Base-by-base conservation (phyloP, 2,797 vertebrate species). In the Megaceryle alcyon region DNA sequence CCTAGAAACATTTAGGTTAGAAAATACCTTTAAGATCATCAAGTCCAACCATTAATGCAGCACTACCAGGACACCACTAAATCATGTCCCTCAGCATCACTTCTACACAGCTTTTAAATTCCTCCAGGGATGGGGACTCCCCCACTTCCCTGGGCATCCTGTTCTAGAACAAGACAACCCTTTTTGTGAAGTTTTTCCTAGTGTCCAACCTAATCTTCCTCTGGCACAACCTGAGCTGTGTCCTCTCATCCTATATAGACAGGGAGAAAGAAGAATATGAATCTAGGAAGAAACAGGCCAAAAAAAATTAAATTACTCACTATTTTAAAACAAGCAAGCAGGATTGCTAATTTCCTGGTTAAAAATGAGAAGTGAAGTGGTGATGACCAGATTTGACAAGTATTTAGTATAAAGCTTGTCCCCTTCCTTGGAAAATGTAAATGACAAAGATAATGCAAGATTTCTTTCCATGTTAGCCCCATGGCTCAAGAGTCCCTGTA, bases 391-490 rank as follows among this genome's bases (percentile, higher is more conserved):
- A 21, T 82, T 72, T 61, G 51, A 29, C 14, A 72, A 17, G 7
- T 23, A 31, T 86, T 75, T 48, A 18, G 5, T 75, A 26, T 1
- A 73, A 92, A 86, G 48, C 12, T 14, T 15, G 6, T 41, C 59
- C 11, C 12, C 9, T 75, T 75, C 39, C 44, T 73, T 4, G 3
- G 11, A 60, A 64, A 83, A 31, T 25, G 14, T 10, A 69, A 49
- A 31, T 28, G 49, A 33, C 35, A 68, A 6, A 16, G 49, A 22
- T 29, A 60, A 70, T 48, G 5, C 33, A 46, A 16, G 48, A 75
- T 3, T 49, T 17, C 6, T 41, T 43, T 73, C 17, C 5, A 3
- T 12, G 13, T 31, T n/a, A 71, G 10, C 5, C 4, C 6, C 0
- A 0, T 23, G 35, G 8, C 64, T 90, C 60, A 70, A 37, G 3